Base-by-base conservation (phyloP, 2,113 vertebrate genomes). In the Bufo bufo region DNA sequence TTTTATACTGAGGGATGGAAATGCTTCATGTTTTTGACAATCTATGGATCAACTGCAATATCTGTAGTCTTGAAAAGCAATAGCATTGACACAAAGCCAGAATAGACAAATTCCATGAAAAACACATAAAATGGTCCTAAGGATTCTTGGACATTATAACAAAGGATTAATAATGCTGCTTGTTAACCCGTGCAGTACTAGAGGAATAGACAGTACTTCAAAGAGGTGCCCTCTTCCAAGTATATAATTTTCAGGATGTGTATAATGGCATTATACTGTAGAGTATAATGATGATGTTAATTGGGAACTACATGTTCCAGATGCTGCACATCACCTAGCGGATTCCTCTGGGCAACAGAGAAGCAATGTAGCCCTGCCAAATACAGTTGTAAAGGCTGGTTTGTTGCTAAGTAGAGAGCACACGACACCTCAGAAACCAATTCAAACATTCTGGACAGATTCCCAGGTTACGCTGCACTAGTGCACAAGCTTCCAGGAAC, bases 271-370 rank as follows among this genome's bases (percentile, higher is more conserved):
- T 92, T 91, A 91, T 54, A 91, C 91, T 4, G 89, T 90, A 93
- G 91, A 94, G 91, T 84, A 84, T 92, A 93, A 94, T 93, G 92
- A 92, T 91, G 92, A 92, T 94, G 93, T 91, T 95, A 95, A 96
- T 95, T 93, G 92, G 94, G 92, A 94, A 93, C 90, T 92, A 93
- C 91, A 92, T 91, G 91, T 91, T 94, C 94, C 95, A 95, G 95
- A 95, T 95, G 95, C 93, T 89, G 91, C 83, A 85, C 89, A 90
- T 93, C 93, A 93, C 93, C 93, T 93, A 91, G 82, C 89, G 0
- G 89, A 91, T 90, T 93, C 94, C 94, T 95, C 13, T 86, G 93
- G 94, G 94, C 92, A 91, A 82, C 88, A 89, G 71, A 89, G 82
- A 89, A 91, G 91, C 92, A 77, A 77, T 50, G 90, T 90, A 89